Conservation (phyloP, 2,888 invertebrate species). For the Pseudoips prasinana region DNA sequence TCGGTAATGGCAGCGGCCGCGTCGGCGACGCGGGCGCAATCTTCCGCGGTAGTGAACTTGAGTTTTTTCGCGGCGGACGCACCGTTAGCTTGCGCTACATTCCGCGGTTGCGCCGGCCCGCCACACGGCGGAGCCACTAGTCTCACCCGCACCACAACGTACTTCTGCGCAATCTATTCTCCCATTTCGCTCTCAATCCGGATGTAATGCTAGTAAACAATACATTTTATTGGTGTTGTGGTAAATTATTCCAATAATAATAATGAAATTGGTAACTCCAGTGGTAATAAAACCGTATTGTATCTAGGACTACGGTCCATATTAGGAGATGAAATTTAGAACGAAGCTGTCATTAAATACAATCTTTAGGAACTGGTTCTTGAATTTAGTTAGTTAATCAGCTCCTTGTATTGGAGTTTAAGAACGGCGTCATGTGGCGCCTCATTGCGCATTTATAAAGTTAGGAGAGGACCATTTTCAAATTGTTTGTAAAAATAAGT, state of each 20-base stretch:
- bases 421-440: no score
- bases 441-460: no score
- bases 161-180: slow-evolving; percentile 33
- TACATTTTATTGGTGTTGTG: slow-evolving; percentile 3
- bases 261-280: not conserved
- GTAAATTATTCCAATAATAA: not conserved
- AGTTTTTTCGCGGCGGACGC: slow-evolving; percentile 72
- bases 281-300: no score
- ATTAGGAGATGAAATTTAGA: no score
- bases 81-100: slow-evolving; percentile 80
- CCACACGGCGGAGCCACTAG: slow-evolving; percentile 61
- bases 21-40: slow-evolving; percentile 70
- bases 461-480: no score
- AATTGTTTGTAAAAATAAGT: no score
- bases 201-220: slow-evolving; percentile 12
- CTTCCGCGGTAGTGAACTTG: slow-evolving; percentile 81
- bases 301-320: no score
- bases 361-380: no score
- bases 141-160: slow-evolving; percentile 26
- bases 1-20: slow-evolving; percentile 57
- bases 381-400: no score
- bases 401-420: no score
- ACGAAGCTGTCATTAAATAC: no score
- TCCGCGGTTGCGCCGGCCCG: slow-evolving; percentile 62
- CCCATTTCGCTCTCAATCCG: slow-evolving; percentile 24